Evolutionary conservation across 2,797 vertebrate species (phyloP).

Genomic region (Gymnopithys bicolor): DNA sequence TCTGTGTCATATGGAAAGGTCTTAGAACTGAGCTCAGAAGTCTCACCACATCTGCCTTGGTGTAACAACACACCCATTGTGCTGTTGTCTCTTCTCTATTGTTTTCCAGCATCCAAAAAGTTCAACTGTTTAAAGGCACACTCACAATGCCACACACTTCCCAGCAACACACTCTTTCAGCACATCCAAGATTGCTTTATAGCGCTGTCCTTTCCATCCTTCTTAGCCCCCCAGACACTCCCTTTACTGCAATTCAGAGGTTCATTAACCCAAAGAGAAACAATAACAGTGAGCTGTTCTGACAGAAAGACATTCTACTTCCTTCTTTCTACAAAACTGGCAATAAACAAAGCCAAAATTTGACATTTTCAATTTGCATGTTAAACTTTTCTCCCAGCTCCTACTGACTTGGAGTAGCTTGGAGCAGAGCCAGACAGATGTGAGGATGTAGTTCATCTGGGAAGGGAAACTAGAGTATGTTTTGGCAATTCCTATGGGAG

Average conservation of each 20-base stretch:
- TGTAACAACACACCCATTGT: background rate
- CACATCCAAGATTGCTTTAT: background rate
- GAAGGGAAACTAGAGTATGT: constrained; percentile 41
- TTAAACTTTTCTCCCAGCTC: constrained; percentile 43
- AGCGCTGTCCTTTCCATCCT: background rate
- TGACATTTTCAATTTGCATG: constrained; percentile 61
- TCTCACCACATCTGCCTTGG: background rate
- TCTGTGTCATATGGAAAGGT: fast-evolving
- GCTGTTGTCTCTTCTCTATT: background rate
- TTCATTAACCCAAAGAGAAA: background rate
- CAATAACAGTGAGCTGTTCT: background rate
- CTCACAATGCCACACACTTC: background rate
- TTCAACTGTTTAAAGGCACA: background rate
- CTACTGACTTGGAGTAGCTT: constrained; percentile 36
- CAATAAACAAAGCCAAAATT: constrained; percentile 55
- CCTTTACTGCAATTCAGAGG: background rate
- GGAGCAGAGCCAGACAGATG: constrained; percentile 63
- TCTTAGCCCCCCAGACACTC: background rate
- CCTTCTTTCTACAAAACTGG: constrained; percentile 22
- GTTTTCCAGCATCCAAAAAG: background rate
- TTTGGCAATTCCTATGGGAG: constrained; percentile 49
- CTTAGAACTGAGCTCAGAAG: background rate
- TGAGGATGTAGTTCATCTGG: constrained; percentile 58
- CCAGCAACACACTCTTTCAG: background rate
- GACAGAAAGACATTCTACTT: constrained; percentile 40